These are phyloP conservation scores for Diadophis punctatus DNA, from an alignment of 2,113 vertebrate genomes.

Conservation along the genomic window DNA sequence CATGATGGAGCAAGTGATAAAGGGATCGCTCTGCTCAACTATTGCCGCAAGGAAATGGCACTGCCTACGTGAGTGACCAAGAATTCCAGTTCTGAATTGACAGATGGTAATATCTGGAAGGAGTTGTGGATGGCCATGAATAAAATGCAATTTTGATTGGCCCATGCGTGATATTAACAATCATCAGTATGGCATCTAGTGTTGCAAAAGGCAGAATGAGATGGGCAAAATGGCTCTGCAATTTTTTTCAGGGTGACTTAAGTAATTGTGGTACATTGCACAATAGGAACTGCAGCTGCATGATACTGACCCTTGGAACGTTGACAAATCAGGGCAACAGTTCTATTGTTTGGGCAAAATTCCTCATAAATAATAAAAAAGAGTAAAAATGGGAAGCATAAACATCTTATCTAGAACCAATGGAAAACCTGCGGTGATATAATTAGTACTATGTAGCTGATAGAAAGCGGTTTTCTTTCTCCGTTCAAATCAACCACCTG, in stretches of 20 bases:
- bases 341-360: neutral
- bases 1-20: neutral
- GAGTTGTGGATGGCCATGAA: neutral
- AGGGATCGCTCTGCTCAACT: neutral
- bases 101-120: neutral
- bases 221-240: neutral
- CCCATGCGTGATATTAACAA: neutral
- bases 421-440: neutral
- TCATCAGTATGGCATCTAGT: neutral
- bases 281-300: neutral
- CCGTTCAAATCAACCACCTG: neutral
- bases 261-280: neutral
- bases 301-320: neutral
- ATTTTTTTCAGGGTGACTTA: neutral
- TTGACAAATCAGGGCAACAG: neutral
- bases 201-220: neutral
- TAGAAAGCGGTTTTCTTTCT: neutral
- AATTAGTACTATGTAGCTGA: neutral
- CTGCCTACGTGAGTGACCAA: neutral
- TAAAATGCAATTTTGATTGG: neutral
- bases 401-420: neutral
- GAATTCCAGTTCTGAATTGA: neutral
- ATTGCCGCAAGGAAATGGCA: neutral
- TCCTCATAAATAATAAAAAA: neutral
- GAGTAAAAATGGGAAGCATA: neutral